Evolutionary conservation across 2,113 vertebrate genomes (phyloP), one percentile per base, ranked within the genome.

Genomic region (Oxyura jamaicensis): DNA sequence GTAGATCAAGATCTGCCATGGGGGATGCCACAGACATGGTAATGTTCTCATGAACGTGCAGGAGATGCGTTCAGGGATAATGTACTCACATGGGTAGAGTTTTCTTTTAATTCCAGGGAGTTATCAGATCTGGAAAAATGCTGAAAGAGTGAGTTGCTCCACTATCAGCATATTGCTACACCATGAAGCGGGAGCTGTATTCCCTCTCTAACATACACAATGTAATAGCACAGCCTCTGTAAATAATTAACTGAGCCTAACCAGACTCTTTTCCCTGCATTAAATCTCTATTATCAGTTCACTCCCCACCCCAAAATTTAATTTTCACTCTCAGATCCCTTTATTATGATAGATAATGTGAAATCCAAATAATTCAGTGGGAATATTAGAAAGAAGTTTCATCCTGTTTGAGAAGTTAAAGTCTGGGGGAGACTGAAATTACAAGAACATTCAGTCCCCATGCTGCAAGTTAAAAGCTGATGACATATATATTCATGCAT

Each of bases 111-210:
- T 91, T 85, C 89, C 84, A 88, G 12, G 19, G 13, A 75, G 44
- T 96, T 96, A 96, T 96, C 94, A 95, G 96, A 95, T 94, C 60
- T 75, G 78, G 26, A 92, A 96, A 83, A 95, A 95, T 91, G 94
- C 82, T 96, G 68, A 83, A 90, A 2, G 13, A 85, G 41, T 90
- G 26, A n/a, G 71, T 74, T 4, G 0, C 55, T 88, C 42, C 31
- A 72, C 14, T 81, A 83, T 59, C 75, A 84, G 46, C 42, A 29
- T 77, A 55, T 35, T 86, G 72, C 29, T 88, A 41, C 53, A 60
- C 65, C 14, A 29, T 12, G 11, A 91, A 75, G 33, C 56, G 50
- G 68, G 48, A 91, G 50, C 31, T 82, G 42, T 84, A 48, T 68
- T 93, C 56, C 60, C 31, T 81, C 39, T 65, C 41, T 56, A 42